Conservation (phyloP, 2,888 invertebrate species). For the Exephanes ischioxanthus region DNA sequence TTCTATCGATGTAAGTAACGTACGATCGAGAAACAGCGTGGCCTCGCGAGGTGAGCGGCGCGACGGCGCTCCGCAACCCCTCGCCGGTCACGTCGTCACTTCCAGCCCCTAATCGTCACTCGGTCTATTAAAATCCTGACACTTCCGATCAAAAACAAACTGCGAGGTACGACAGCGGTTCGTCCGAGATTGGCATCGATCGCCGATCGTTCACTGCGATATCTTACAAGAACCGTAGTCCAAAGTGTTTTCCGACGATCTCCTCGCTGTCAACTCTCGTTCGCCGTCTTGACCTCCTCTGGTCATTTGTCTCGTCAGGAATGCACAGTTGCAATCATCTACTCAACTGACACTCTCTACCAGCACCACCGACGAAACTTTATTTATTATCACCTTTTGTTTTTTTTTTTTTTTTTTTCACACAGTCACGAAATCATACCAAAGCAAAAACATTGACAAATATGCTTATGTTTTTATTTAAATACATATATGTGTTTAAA, state of each 20-base stretch:
- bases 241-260: background rate
- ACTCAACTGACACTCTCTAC: background rate
- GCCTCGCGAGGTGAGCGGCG: background rate
- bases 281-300: background rate
- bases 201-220: slow-evolving; percentile 4
- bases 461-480: background rate
- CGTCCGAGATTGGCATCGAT: background rate
- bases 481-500: background rate
- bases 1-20: background rate
- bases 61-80: slow-evolving; percentile 27
- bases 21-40: slow-evolving; percentile 2
- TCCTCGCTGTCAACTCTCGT: background rate
- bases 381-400: background rate
- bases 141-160: background rate
- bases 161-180: background rate
- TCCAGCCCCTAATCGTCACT: slow-evolving; percentile 20
- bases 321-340: slow-evolving; percentile 18
- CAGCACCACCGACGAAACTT: slow-evolving; percentile 5
- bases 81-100: slow-evolving; percentile 9
- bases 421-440: slow-evolving; percentile 9
- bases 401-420: background rate
- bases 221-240: background rate
- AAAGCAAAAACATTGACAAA: background rate
- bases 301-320: background rate
- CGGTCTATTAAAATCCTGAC: background rate